Evolutionary conservation across 2,888 invertebrate species (phyloP).

Genomic region (Cheilosia vernalis): DNA sequence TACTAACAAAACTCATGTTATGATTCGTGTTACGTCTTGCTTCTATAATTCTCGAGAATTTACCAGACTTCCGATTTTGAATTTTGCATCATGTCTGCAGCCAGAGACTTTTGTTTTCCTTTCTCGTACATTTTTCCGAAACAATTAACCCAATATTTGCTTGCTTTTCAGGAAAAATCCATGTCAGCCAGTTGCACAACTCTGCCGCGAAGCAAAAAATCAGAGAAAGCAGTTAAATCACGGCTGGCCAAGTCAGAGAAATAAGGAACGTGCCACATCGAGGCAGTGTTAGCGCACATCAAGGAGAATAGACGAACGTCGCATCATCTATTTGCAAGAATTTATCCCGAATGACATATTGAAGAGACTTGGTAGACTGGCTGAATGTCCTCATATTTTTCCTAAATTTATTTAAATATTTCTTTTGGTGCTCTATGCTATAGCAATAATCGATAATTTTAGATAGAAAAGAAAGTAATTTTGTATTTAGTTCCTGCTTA

Average conservation of each 20-base stretch:
- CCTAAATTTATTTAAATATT: slow-evolving; percentile 37
- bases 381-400: slow-evolving; percentile 33
- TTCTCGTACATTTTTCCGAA: not conserved
- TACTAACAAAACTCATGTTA: slow-evolving; percentile 55
- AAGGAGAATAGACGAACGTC: slow-evolving; percentile 8
- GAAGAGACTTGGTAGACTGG: slow-evolving; percentile 72
- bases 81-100: slow-evolving; percentile 47
- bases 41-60: slow-evolving; percentile 74
- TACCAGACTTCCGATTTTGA: slow-evolving; percentile 40
- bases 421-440: slow-evolving; percentile 62
- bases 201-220: slow-evolving; percentile 82
- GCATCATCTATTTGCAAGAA: slow-evolving; percentile 43
- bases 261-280: slow-evolving; percentile 37
- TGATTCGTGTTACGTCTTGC: slow-evolving; percentile 62
- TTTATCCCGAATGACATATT: slow-evolving; percentile 68
- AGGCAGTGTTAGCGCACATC: slow-evolving; percentile 52
- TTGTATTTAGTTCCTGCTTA: slow-evolving; percentile 60
- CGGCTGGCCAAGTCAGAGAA: slow-evolving; percentile 75
- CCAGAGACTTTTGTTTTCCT: slow-evolving; percentile 14
- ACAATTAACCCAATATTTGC: slow-evolving; percentile 1
- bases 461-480: slow-evolving; percentile 37
- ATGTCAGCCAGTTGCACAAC: slow-evolving; percentile 83
- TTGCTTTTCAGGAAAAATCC: slow-evolving; percentile 81
- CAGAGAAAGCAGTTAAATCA: slow-evolving; percentile 79
- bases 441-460: slow-evolving; percentile 49